Evolutionary conservation across 2,797 vertebrate species (phyloP).

Genomic region (Gallinago nigripennis): DNA sequence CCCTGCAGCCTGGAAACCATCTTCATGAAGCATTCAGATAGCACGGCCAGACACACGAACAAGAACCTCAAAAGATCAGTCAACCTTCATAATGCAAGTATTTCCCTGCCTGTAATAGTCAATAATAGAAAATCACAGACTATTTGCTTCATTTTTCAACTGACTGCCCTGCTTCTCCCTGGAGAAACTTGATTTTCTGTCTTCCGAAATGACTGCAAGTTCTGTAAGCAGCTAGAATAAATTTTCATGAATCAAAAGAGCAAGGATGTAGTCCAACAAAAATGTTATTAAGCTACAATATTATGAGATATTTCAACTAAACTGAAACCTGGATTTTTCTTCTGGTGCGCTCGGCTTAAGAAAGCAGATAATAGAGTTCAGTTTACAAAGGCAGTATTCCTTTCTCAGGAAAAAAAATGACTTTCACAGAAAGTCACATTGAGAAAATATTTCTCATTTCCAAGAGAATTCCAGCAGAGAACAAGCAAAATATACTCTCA

Average conservation of each 20-base stretch:
- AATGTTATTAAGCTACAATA: neutral
- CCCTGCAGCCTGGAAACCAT: neutral
- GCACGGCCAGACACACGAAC: neutral
- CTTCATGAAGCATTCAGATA: neutral
- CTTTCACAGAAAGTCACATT: constrained; percentile 29
- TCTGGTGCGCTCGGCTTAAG: neutral
- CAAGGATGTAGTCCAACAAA: neutral
- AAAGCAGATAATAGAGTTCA: neutral
- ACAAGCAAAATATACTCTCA: constrained; percentile 2
- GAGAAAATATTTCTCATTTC: constrained; percentile 23
- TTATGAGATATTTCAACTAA: neutral
- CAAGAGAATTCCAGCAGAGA: constrained; percentile 34
- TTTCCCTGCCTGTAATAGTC: neutral
- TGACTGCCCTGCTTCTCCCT: neutral
- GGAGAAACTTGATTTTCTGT: neutral
- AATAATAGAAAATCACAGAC: neutral
- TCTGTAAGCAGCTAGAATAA: neutral
- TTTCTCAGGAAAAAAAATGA: neutral
- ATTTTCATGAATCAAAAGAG: neutral
- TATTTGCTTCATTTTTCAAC: neutral
- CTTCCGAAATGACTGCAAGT: neutral
- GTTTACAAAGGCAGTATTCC: neutral
- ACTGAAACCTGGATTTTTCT: neutral
- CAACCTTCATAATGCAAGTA: neutral
- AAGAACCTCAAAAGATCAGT: neutral